Evolutionary conservation across 2,888 invertebrate species (phyloP).

Genomic region (Dugesia japonica): DNA sequence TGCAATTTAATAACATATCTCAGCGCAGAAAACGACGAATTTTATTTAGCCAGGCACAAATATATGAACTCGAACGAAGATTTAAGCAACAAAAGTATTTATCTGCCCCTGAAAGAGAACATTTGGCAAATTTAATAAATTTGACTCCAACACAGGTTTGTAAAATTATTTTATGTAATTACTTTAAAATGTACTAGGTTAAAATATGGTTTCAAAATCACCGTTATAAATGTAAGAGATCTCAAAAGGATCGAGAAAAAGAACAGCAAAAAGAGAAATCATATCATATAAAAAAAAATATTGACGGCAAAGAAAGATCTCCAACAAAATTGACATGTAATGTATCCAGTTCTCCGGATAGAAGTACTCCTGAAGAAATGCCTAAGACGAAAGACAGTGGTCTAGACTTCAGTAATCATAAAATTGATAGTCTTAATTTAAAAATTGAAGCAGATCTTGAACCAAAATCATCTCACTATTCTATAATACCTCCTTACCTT

Average conservation of each 20-base stretch:
- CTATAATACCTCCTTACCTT: not conserved
- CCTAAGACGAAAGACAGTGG: not conserved
- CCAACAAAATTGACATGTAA: not conserved
- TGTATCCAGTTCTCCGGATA: not conserved
- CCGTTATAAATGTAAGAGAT: constrained; percentile 35
- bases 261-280: constrained; percentile 21
- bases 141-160: constrained; percentile 85
- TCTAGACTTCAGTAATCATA: not conserved
- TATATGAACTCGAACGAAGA: constrained; percentile 83
- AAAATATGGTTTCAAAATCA: constrained; percentile 35
- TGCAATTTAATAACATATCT: constrained; percentile 26
- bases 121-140: constrained; percentile 81
- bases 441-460: constrained; percentile 1
- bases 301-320: not conserved
- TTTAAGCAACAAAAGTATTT: constrained; percentile 95
- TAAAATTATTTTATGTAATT: constrained; percentile 33
- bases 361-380: not conserved
- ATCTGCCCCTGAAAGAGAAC: constrained; percentile 86
- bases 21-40: constrained; percentile 81
- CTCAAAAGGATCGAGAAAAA: constrained; percentile 34
- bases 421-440: constrained; percentile 10
- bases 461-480: not conserved
- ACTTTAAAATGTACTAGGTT: constrained; percentile 17
- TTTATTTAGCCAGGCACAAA: constrained; percentile 91
- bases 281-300: not conserved